A percentile compares a stretch with the other conserved stretches of the same genome.
phyloP scores from a whole-genome alignment of 2,888 invertebrate genomes.

The Hirtodrosophila histrioides region DNA sequence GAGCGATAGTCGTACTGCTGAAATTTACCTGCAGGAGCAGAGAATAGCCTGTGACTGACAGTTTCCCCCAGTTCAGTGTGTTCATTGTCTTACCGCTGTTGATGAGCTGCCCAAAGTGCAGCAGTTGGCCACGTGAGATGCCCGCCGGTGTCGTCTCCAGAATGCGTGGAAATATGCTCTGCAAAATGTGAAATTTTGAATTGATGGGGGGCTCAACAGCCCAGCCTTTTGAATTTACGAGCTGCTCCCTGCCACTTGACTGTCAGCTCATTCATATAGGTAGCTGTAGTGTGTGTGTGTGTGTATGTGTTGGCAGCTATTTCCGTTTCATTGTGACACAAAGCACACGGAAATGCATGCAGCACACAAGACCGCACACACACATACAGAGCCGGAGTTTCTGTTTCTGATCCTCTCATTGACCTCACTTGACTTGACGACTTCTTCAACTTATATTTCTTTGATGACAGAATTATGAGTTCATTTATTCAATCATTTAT shows the following conservation, averaged over 20 bases:
- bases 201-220: conserved; percentile 43
- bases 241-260: conserved; percentile 20
- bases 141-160: conserved; percentile 82
- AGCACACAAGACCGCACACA: conserved; percentile 1
- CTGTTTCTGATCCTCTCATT: not conserved
- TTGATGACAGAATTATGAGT: conserved; percentile 3
- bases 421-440: conserved; percentile 7
- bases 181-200: conserved; percentile 32
- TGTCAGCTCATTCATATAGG: conserved; percentile 2
- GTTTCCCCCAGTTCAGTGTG: not conserved
- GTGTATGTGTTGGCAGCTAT: conserved; percentile 53
- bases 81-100: conserved; percentile 75
- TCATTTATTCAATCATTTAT: no score
- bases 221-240: conserved; percentile 58
- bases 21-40: conserved; percentile 70
- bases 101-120: conserved; percentile 82
- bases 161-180: conserved; percentile 79
- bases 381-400: not conserved
- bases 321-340: conserved; percentile 66
- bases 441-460: not conserved
- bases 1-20: conserved; percentile 81
- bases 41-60: conserved; percentile 7
- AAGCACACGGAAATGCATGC: conserved; percentile 58
- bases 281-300: conserved; percentile 21
- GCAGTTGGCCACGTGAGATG: conserved; percentile 80